Evolutionary conservation across 2,113 vertebrate genomes (phyloP), one percentile per base, ranked within the genome.

Genomic region (Callionymus lyra): DNA sequence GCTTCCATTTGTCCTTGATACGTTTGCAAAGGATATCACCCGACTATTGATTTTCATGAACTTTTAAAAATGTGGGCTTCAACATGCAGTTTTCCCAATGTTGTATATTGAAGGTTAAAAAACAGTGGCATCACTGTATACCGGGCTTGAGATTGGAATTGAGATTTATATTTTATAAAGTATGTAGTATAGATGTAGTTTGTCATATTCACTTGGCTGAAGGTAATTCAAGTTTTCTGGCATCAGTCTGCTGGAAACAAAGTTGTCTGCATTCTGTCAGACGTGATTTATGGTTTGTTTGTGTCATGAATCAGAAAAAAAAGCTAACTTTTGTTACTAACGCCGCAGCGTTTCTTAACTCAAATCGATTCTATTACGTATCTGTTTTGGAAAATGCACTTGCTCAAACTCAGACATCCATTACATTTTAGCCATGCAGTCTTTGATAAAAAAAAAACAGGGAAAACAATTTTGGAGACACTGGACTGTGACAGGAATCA

Each of bases 251-350:
- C 42, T 56, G 37, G 56, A 47, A 44, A 41, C 41, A 39, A 27
- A 2, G 14, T 16, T n/a, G 10, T 55, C 53, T 53, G 44, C 40
- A 34, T 42, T 42, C 41, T 72, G 52, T 71, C 76, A 60, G 56
- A 27, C 8, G 50, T 73, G 76, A 83, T 83, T 79, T 81, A 83
- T 75, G 64, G 72, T 73, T 76, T 75, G 80, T 80, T 80, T 76
- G 68, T 66, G 67, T 60, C 55, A 44, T 55, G 51, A 71, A 27
- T 27, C 21, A 5, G 44, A 70, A 53, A 59, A 55, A 53, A 53
- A 59, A 62, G 50, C 34, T 42, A 64, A 56, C 65, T 56, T 72
- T 65, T 70, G 71, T 63, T 74, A 62, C 65, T 40, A 46, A 55
- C n/a, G 65, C 17, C 19, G 68, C 16, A 13, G 47, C 46, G 52